Conservation (phyloP, 2,888 invertebrate species). For the Tanytarsus gracilentus region DNA sequence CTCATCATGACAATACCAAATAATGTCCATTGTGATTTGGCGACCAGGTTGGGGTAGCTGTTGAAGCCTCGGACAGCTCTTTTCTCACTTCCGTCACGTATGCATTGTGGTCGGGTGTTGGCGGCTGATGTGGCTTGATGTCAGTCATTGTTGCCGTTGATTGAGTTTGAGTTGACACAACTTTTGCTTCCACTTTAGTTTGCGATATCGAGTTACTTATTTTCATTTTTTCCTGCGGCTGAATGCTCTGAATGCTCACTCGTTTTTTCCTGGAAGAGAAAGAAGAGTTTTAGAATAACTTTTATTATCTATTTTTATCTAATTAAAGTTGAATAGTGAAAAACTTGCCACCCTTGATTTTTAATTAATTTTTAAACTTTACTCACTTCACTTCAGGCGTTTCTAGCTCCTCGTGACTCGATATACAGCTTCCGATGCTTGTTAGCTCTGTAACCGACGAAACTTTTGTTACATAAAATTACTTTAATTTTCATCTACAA, state of each 20-base stretch:
- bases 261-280: slow-evolving; percentile 8
- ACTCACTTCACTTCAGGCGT: slow-evolving; percentile 38
- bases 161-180: slow-evolving; percentile 35
- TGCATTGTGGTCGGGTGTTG: slow-evolving; percentile 21
- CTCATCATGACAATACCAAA: background rate
- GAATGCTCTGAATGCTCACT: slow-evolving; percentile 13
- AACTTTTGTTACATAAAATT: slow-evolving; percentile 15
- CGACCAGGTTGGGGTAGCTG: slow-evolving; percentile 8
- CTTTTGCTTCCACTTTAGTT: slow-evolving; percentile 30
- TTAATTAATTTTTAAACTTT: slow-evolving; percentile 38
- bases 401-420: slow-evolving; percentile 52
- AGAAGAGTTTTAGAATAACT: slow-evolving; percentile 42
- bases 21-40: slow-evolving; percentile 17
- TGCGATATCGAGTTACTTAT: slow-evolving; percentile 30
- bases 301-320: no score
- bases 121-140: slow-evolving; percentile 31
- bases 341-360: background rate
- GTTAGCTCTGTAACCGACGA: slow-evolving; percentile 50
- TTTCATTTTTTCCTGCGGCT: slow-evolving; percentile 35
- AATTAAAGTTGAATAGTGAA: slow-evolving; percentile 36
- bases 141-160: background rate
- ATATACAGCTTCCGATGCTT: slow-evolving; percentile 61
- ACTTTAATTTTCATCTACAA: background rate
- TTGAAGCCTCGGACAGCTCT: slow-evolving; percentile 24
- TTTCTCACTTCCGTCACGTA: slow-evolving; percentile 18